A percentile compares a stretch with the other conserved stretches of the same genome.
phyloP scores from a whole-genome alignment of 2,113 vertebrate genomes.

The Zingel zingel region DNA sequence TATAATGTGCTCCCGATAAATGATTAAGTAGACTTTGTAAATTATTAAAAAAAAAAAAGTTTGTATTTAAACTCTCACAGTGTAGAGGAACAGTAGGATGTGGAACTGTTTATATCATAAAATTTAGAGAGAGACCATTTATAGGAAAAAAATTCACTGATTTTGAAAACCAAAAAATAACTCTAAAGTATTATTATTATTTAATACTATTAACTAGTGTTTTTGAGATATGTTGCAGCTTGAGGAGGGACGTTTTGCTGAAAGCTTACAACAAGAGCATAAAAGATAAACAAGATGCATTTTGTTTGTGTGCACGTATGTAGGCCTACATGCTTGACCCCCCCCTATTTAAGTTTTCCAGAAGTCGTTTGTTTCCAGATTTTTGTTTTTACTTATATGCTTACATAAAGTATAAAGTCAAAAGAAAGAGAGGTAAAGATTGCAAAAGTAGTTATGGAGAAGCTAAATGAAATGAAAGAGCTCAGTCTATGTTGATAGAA shows the following conservation, averaged over 20 bases:
- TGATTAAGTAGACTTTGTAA: background rate
- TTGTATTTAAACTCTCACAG: background rate
- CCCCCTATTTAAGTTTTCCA: background rate
- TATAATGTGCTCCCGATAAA: background rate
- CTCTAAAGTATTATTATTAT: background rate
- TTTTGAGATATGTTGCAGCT: background rate
- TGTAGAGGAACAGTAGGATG: background rate
- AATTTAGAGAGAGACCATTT: background rate
- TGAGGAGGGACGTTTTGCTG: background rate
- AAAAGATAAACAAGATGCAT: background rate
- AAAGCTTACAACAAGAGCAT: background rate
- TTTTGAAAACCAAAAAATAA: background rate
- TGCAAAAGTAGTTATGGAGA: background rate
- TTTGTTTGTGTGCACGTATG: background rate
- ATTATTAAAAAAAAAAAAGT: background rate
- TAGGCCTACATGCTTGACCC: background rate
- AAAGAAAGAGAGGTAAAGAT: background rate
- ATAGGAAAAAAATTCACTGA: background rate
- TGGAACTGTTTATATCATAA: background rate
- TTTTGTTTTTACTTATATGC: no score
- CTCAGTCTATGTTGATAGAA: background rate
- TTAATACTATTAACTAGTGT: background rate
- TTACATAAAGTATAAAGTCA: background rate
- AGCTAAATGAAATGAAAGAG: slow-evolving; percentile 2
- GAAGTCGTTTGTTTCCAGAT: background rate